Evolutionary conservation across 2,113 vertebrate species (phyloP).

Genomic region (Pseudorasbora parva): DNA sequence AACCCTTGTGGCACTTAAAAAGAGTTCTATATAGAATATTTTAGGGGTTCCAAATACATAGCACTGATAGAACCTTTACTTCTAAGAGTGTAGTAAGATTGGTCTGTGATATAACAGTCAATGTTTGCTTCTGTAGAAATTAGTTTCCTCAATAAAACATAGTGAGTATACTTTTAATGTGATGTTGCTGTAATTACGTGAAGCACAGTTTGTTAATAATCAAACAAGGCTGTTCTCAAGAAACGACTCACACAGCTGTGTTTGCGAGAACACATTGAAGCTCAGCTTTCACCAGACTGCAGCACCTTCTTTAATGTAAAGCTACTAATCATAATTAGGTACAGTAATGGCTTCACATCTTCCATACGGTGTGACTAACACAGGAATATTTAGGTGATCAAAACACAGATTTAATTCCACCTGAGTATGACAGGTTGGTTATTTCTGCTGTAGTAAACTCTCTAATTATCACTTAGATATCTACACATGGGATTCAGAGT

Average conservation of each 20-base stretch:
- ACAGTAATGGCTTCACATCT: conserved; percentile 1
- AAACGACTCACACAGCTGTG: background rate
- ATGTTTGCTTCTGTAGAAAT: background rate
- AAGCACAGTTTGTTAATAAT: background rate
- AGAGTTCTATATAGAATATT: too few relatives aligned
- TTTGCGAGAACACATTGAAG: conserved; percentile 6
- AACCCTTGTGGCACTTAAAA: too few relatives aligned
- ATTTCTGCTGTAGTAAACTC: background rate
- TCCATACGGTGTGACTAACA: conserved; percentile 3
- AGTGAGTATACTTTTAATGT: background rate
- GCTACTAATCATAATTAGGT: conserved; percentile 12
- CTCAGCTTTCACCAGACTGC: background rate
- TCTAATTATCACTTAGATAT: background rate
- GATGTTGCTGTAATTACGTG: background rate
- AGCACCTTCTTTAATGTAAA: conserved; percentile 5
- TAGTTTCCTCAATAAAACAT: background rate
- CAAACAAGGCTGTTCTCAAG: background rate
- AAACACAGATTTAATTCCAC: conserved; percentile 13
- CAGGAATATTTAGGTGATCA: conserved; percentile 10
- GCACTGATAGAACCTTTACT: too few relatives aligned
- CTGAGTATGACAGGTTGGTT: conserved; percentile 22
- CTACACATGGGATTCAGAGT: conserved; percentile 15
- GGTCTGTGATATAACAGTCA: background rate
- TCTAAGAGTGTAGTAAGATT: too few relatives aligned
- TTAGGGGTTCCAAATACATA: too few relatives aligned